Percentiles rank a stretch among this genome's conserved stretches.
Conservation (phyloP, 2,888 invertebrate species). For the Plagodis dolabraria region DNA sequence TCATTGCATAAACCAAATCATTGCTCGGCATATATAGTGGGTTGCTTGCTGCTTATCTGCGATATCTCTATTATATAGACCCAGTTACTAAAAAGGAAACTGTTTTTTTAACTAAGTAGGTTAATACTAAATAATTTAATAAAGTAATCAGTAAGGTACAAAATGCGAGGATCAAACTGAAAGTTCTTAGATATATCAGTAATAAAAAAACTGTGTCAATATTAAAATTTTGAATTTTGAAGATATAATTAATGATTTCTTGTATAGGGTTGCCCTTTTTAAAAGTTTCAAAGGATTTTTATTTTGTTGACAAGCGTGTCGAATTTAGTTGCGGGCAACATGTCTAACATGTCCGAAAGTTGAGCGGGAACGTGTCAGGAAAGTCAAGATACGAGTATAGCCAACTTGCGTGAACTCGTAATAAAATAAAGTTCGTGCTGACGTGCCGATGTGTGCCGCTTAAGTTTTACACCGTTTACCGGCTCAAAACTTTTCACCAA, state of each 20-base stretch:
- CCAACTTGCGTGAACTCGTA: slow-evolving; percentile 62
- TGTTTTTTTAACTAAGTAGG: too few relatives aligned
- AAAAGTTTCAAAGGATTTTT: slow-evolving; percentile 37
- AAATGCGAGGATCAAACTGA: too few relatives aligned
- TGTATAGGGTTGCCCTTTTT: slow-evolving; percentile 29
- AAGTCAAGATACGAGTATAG: slow-evolving; percentile 53
- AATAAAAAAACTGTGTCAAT: not conserved
- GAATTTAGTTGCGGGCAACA: slow-evolving; percentile 59
- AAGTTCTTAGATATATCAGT: too few relatives aligned
- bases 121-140: too few relatives aligned
- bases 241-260: too few relatives aligned
- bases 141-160: too few relatives aligned
- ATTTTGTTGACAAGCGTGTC: slow-evolving; percentile 57
- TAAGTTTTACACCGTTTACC: slow-evolving; percentile 28
- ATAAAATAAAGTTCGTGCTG: slow-evolving; percentile 65
- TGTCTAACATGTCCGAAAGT: slow-evolving; percentile 65
- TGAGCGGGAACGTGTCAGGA: slow-evolving; percentile 58
- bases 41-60: too few relatives aligned
- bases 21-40: too few relatives aligned
- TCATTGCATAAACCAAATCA: too few relatives aligned
- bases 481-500: slow-evolving; percentile 16
- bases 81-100: too few relatives aligned
- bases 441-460: slow-evolving; percentile 46
- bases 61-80: too few relatives aligned
- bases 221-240: too few relatives aligned